Base-by-base conservation (phyloP, 2,113 vertebrate species). In the Nothocercus julius region DNA sequence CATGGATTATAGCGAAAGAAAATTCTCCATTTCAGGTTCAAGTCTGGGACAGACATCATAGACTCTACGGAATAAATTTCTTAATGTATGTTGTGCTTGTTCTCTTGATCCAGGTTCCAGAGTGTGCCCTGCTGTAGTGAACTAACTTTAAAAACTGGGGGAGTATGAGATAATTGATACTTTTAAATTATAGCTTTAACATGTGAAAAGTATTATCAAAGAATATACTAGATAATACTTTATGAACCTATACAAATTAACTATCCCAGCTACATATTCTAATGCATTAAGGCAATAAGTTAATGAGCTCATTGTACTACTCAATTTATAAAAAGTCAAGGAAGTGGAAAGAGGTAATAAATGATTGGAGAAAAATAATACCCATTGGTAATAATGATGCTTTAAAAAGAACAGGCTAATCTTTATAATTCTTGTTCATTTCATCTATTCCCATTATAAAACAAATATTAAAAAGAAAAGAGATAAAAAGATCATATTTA, bases 311-410 rank as follows among this genome's bases (percentile, higher is more conserved):
- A 27, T 21, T 44, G 22, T 62, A 56, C 32, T 58, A 66, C 0
- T 17, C 30, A 1, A 13, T 74, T 64, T 82, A 75, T 54, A 25
- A 74, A 42, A 62, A 77, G 9, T 15, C 21, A 18, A 13, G 6
- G 47, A 68, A 78, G 75, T 22, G 9, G 13, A 5, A 88, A 75
- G 25, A 68, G 19, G 2, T 66, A 74, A 16, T 27, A 80, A 87
- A 12, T 15, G 20, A 63, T 0, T 22, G 9, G 27, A 86, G 25
- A 70, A 74, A 85, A 90, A 64, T 13, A 70, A 38, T 38, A 18
- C 0, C 8, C n/a, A 32, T 25, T 58, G 20, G 13, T 38, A 45
- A 70, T 0, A 58, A 10, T 7, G 4, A 9, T 18, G 69, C 1
- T 3, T 51, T 38, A 45, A 45, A 79, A 72, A 82, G 28, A 81